These are phyloP conservation scores for Drosophila yakuba DNA, from an alignment of 1,140 invertebrate genomes.

Conservation along the genomic window DNA sequence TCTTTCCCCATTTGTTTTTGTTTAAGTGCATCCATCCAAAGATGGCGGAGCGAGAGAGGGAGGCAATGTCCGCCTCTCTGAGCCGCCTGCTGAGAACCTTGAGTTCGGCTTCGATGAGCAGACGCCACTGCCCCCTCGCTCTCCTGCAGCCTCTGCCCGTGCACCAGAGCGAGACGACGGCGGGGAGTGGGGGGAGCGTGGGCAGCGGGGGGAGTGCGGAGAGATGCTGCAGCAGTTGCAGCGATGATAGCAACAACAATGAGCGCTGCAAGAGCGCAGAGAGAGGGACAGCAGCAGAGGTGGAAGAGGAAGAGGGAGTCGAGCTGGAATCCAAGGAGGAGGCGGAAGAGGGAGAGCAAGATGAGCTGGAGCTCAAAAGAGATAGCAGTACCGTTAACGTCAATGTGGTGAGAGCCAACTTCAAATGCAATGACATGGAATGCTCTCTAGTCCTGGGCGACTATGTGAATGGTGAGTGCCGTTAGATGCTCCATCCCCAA, in stretches of 20 bases:
- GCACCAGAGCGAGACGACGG: slow-evolving; percentile 1
- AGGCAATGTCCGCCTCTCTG: slow-evolving; percentile 25
- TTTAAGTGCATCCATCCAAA: neutral
- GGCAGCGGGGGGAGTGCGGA: slow-evolving; percentile 19
- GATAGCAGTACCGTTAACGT: slow-evolving; percentile 39
- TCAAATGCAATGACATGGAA: slow-evolving; percentile 67
- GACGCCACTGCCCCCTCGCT: slow-evolving; percentile 25
- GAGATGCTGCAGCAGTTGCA: slow-evolving; percentile 31
- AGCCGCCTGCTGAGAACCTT: slow-evolving; percentile 35
- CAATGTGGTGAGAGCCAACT: slow-evolving; percentile 59
- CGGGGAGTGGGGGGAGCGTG: neutral
- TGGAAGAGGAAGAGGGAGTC: neutral
- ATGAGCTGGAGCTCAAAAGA: slow-evolving; percentile 20
- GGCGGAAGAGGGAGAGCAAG: neutral
- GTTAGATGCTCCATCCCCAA: slow-evolving; percentile 1
- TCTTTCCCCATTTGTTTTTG: neutral
- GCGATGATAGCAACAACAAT: slow-evolving; percentile 32
- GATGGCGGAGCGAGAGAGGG: slow-evolving; percentile 16
- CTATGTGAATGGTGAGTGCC: slow-evolving; percentile 63
- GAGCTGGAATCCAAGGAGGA: neutral
- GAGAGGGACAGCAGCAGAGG: neutral
- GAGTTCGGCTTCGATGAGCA: slow-evolving; percentile 36
- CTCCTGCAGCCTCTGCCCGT: slow-evolving; percentile 15
- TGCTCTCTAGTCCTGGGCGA: slow-evolving; percentile 59
- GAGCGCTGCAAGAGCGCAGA: slow-evolving; percentile 1